Evolutionary conservation across 2,888 invertebrate genomes (phyloP).

Genomic region (Lamproptera curius): DNA sequence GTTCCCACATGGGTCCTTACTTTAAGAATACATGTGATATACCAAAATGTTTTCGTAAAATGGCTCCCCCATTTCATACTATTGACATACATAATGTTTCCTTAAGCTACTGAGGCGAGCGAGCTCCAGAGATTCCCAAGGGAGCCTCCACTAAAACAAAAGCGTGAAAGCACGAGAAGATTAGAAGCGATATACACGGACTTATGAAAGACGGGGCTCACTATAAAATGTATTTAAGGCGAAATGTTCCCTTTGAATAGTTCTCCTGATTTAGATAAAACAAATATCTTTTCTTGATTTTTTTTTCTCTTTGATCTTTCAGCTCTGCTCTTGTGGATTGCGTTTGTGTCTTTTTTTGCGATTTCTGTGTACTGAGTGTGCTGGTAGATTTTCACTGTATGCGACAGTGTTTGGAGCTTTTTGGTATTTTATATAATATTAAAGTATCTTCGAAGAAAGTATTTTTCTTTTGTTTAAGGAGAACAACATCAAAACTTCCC

Average conservation of each 20-base stretch:
- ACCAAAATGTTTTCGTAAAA: constrained; percentile 68
- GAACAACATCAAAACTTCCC: too few relatives aligned
- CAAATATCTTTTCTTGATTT: background rate
- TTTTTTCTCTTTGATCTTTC: background rate
- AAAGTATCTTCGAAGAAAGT: too few relatives aligned
- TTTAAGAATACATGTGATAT: constrained; percentile 66
- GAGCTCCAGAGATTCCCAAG: constrained; percentile 40
- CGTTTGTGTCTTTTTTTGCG: too few relatives aligned
- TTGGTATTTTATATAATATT: too few relatives aligned
- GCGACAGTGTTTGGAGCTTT: too few relatives aligned
- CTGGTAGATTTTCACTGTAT: too few relatives aligned
- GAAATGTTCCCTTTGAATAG: constrained; percentile 28
- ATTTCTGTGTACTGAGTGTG: too few relatives aligned
- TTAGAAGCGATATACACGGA: constrained; percentile 53
- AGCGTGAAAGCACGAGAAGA: constrained; percentile 55
- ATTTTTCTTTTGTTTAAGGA: too few relatives aligned
- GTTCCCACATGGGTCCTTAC: constrained; percentile 61
- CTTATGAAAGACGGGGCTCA: constrained; percentile 44
- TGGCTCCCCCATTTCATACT: constrained; percentile 56
- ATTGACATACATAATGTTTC: constrained; percentile 72
- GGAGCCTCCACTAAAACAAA: constrained; percentile 61
- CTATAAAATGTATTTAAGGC: constrained; percentile 44
- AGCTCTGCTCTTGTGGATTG: too few relatives aligned
- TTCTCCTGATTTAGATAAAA: constrained; percentile 18
- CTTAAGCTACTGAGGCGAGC: constrained; percentile 39